These are phyloP conservation scores for Lasiurus cinereus DNA, from an alignment of 2,113 vertebrate genomes.

Conservation along the genomic window DNA sequence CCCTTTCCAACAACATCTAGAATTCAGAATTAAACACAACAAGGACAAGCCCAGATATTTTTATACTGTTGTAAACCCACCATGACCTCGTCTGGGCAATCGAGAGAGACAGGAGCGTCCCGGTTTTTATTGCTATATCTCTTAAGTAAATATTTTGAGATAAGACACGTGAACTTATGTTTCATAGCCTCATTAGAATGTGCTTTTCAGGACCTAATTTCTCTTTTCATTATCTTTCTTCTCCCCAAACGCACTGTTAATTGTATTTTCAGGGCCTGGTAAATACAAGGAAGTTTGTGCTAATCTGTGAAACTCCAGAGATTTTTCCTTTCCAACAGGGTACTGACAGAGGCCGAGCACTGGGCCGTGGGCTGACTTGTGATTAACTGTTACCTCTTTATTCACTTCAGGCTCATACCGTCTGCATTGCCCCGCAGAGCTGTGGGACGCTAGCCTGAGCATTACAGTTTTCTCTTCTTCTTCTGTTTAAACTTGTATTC, in stretches of 20 bases:
- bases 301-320: constrained; percentile 57
- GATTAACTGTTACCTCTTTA: constrained; percentile 63
- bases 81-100: background rate
- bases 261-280: constrained; percentile 52
- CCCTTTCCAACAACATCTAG: background rate
- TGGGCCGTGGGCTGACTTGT: background rate
- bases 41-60: background rate
- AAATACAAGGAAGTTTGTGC: constrained; percentile 66
- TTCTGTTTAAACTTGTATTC: constrained; percentile 55
- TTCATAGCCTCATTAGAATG: constrained; percentile 47
- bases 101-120: background rate
- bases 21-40: constrained; percentile 36
- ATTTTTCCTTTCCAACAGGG: constrained; percentile 49
- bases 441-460: background rate
- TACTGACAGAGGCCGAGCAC: constrained; percentile 32
- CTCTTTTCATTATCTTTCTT: constrained; percentile 65
- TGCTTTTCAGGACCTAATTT: constrained; percentile 65
- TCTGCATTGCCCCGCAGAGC: background rate
- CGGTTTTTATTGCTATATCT: constrained; percentile 28
- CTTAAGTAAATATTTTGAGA: constrained; percentile 64
- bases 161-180: constrained; percentile 44
- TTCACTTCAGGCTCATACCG: constrained; percentile 49
- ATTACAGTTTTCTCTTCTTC: background rate
- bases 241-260: background rate
- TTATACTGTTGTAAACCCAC: background rate